A percentile compares a stretch with the other conserved stretches of the same genome.
phyloP scores from a whole-genome alignment of 2,113 vertebrate genomes.

The Crotalus helleri region DNA sequence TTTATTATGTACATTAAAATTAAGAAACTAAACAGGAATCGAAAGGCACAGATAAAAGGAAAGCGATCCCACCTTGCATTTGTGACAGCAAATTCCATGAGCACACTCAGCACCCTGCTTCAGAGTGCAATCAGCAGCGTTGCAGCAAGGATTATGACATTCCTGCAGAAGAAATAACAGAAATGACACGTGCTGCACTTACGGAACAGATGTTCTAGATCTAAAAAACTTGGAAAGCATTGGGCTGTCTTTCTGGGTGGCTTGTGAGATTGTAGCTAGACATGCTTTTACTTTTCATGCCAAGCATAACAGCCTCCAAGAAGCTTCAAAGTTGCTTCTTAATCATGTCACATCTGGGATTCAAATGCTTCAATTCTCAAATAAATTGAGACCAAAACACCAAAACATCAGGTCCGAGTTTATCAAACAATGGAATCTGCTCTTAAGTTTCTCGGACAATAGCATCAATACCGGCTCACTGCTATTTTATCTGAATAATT shows the following conservation, averaged over 20 bases:
- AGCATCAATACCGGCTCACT: not conserved
- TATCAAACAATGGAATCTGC: not conserved
- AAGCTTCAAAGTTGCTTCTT: not conserved
- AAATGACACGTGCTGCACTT: not conserved
- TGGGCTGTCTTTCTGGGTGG: not conserved
- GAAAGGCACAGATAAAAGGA: not conserved
- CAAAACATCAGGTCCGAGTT: not conserved
- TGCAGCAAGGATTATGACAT: slow-evolving; percentile 90
- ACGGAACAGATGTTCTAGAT: not conserved
- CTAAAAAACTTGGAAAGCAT: not conserved
- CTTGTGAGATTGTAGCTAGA: not conserved
- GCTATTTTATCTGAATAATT: not conserved
- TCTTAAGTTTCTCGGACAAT: not conserved
- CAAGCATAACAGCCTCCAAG: not conserved
- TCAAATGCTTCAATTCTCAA: not conserved
- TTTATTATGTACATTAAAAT: not conserved
- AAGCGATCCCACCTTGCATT: slow-evolving; percentile 82
- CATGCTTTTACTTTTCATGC: not conserved
- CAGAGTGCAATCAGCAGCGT: slow-evolving; percentile 89
- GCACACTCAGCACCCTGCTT: slow-evolving; percentile 86
- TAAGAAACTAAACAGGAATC: not conserved
- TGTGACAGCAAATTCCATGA: slow-evolving; percentile 89
- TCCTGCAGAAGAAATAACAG: slow-evolving; percentile 71
- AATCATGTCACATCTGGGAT: not conserved
- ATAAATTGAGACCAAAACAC: not conserved